A percentile compares a stretch with the other conserved stretches of the same genome.
phyloP scores from a whole-genome alignment of 2,888 invertebrate species.

The Slavum lentiscoides region DNA sequence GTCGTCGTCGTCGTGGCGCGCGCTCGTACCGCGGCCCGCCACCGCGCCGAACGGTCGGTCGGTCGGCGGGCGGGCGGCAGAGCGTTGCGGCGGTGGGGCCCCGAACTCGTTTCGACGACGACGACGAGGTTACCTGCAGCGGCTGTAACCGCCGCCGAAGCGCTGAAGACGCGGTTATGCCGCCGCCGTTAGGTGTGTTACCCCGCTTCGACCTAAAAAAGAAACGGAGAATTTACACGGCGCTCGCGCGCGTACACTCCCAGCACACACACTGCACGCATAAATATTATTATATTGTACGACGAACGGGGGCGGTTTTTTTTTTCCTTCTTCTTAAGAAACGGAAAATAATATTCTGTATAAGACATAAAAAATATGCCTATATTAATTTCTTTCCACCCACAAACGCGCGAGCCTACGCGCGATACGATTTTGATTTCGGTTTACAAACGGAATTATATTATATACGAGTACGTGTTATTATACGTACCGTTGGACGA shows the following conservation, averaged over 20 bases:
- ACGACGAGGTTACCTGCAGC: slow-evolving; percentile 18
- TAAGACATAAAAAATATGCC: no score
- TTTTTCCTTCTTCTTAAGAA: no score
- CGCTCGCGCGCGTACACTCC: neutral
- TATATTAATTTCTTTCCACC: no score
- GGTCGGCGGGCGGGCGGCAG: neutral
- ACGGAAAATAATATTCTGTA: no score
- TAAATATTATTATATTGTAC: no score
- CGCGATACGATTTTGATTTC: no score
- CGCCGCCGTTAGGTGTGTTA: neutral
- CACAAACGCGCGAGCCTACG: no score
- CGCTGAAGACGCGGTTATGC: neutral
- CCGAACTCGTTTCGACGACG: slow-evolving; percentile 45
- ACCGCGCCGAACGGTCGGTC: neutral
- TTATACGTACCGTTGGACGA: no score
- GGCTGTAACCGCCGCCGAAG: neutral
- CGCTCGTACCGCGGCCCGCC: neutral
- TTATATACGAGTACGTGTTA: no score
- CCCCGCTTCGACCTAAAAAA: slow-evolving; percentile 8
- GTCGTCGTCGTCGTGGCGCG: no score
- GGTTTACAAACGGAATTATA: no score
- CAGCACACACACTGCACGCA: neutral
- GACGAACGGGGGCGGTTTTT: no score
- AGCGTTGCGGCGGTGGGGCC: neutral
- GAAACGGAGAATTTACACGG: neutral